Evolutionary conservation across 2,113 vertebrate species (phyloP).

Genomic region (Chaenocephalus aceratus): DNA sequence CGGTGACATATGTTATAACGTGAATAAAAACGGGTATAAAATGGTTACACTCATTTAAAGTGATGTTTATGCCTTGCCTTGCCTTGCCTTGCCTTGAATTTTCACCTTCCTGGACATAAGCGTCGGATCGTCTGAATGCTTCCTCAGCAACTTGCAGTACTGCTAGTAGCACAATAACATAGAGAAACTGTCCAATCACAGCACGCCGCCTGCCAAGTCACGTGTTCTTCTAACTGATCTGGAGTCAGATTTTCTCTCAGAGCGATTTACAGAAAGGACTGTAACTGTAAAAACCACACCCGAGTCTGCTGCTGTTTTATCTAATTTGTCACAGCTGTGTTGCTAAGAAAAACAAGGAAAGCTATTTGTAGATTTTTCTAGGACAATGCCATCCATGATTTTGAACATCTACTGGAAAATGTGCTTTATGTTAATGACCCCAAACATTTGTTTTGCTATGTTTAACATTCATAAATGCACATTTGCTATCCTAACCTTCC

Average conservation of each 20-base stretch:
- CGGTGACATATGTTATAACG: background rate
- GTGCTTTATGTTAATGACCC: too few relatives aligned
- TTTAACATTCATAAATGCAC: too few relatives aligned
- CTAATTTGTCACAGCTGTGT: background rate
- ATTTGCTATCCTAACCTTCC: too few relatives aligned
- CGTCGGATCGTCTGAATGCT: slow-evolving; percentile 2
- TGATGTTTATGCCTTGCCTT: background rate
- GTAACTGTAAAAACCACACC: background rate
- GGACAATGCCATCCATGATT: too few relatives aligned
- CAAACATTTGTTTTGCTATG: too few relatives aligned
- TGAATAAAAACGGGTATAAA: background rate
- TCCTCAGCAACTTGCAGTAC: background rate
- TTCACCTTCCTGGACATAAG: slow-evolving; percentile 2
- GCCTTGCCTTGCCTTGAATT: background rate
- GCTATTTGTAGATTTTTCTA: background rate
- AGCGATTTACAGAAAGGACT: rapidly evolving
- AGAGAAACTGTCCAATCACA: slow-evolving; percentile 59
- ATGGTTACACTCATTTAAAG: background rate
- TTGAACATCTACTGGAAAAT: too few relatives aligned
- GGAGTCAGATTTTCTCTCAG: slow-evolving; percentile 4
- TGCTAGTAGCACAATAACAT: slow-evolving; percentile 39
- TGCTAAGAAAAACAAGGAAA: background rate
- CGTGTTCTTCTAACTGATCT: slow-evolving; percentile 29
- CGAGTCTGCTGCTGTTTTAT: background rate
- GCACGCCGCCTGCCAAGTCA: background rate